phyloP scores from a whole-genome alignment of 2,888 invertebrate species.

The Lepidochrysops patricia region DNA sequence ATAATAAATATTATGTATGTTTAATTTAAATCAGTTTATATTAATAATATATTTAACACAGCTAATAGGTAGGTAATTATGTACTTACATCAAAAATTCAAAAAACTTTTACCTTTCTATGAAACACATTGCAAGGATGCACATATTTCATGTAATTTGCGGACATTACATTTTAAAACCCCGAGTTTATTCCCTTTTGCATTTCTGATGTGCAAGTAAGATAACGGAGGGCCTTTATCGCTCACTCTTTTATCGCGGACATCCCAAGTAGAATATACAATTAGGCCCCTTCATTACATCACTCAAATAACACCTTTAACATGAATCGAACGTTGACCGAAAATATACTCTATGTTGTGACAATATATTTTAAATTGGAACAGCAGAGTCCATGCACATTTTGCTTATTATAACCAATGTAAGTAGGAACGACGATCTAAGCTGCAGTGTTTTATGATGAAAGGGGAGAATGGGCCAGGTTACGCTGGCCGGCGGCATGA shows the following conservation, averaged over 20 bases:
- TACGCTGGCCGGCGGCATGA: slow-evolving; percentile 43
- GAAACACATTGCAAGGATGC: not conserved
- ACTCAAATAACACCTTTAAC: slow-evolving; percentile 69
- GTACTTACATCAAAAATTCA: too few relatives aligned
- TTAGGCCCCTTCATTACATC: slow-evolving; percentile 71
- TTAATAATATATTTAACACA: too few relatives aligned
- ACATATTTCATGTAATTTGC: not conserved
- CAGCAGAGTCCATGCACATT: slow-evolving; percentile 30
- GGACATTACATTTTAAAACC: not conserved
- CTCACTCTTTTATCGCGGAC: slow-evolving; percentile 51
- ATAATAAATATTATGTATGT: too few relatives aligned
- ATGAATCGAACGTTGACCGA: slow-evolving; percentile 24
- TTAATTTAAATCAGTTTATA: too few relatives aligned
- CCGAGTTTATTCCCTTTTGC: slow-evolving; percentile 14
- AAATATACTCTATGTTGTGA: slow-evolving; percentile 25
- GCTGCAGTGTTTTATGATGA: slow-evolving; percentile 55
- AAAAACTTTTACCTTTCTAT: too few relatives aligned
- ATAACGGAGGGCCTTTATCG: slow-evolving; percentile 37
- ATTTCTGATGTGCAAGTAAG: slow-evolving; percentile 32
- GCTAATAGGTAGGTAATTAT: too few relatives aligned
- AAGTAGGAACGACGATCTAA: slow-evolving; percentile 34
- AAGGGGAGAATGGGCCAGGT: slow-evolving; percentile 37
- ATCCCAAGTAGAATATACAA: slow-evolving; percentile 66
- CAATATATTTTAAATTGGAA: slow-evolving; percentile 21
- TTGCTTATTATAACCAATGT: slow-evolving; percentile 36